Evolutionary conservation across 1,140 invertebrate species (phyloP).

Genomic region (Saccostrea echinata): DNA sequence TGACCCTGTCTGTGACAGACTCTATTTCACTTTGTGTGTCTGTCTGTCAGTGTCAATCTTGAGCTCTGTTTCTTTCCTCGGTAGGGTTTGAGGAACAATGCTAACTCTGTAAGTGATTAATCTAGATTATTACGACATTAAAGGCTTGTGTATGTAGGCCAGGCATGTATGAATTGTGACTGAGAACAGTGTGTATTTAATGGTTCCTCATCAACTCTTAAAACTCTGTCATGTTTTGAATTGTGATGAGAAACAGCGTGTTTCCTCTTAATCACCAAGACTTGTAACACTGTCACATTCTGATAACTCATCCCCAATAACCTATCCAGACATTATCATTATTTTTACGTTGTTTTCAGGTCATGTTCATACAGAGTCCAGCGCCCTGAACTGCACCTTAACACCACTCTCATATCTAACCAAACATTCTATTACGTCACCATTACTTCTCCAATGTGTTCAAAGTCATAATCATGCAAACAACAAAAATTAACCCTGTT

Average conservation of each 20-base stretch:
- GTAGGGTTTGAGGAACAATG: slow-evolving; percentile 68
- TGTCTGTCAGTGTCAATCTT: not conserved
- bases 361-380: not conserved
- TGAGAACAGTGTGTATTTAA: not conserved
- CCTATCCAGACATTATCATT: not conserved
- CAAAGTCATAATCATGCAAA: too few relatives aligned
- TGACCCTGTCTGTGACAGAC: too few relatives aligned
- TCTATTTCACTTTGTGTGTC: not conserved
- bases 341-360: not conserved
- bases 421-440: too few relatives aligned
- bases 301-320: not conserved
- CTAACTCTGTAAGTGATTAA: slow-evolving; percentile 65
- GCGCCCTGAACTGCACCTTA: too few relatives aligned
- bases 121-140: not conserved
- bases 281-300: not conserved
- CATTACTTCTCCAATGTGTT: too few relatives aligned
- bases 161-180: slow-evolving; percentile 33
- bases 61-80: slow-evolving; percentile 60
- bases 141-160: slow-evolving; percentile 13
- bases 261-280: not conserved
- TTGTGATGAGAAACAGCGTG: too few relatives aligned
- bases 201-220: not conserved
- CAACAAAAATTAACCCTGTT: too few relatives aligned
- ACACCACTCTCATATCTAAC: too few relatives aligned
- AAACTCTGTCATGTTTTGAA: too few relatives aligned